Evolutionary conservation across 2,113 vertebrate species (phyloP), one percentile per base, ranked within the genome.

Genomic region (Chauna torquata): DNA sequence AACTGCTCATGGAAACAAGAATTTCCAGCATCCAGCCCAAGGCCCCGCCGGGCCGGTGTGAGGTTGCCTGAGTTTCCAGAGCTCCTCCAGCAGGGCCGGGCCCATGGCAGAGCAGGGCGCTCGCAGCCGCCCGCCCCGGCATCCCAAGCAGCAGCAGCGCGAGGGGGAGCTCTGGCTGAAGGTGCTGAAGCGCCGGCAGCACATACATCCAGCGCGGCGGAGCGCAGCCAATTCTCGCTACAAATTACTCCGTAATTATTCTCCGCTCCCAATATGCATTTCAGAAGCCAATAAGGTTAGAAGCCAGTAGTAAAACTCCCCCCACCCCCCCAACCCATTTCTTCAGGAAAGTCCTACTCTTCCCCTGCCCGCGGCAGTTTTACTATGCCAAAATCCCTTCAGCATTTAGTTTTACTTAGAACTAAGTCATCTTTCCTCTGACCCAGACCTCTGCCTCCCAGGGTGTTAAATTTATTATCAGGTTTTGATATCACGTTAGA

Each of bases 21-120:
- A 82, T 95, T 97, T 95, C 94, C 97, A 96, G 83, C 70, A 45
- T 47, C 8, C 57, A 79, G 52, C 82, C 78, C 96, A 91, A 87
- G 49, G 49, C 54, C 54, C 42, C 0, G 0, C 1, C 8, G 71
- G 92, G 70, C 62, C 76, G 1, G 1, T 2, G n/a, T 0, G 1
- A 83, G 62, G 25, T 8, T 45, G 85, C n/a, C 54, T 0, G 2
- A 70, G 32, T 57, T 69, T 89, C 69, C 84, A 84, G 70, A 61
- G 78, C 58, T 80, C 15, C 64, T 80, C 32, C 8, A 61, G 58
- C 68, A 66, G 85, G 62, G 58, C 32, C 36, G 42, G 45, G 70
- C 40, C 58, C 79, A 28, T 59, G 34, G 55, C n/a, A 72, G 57
- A 40, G 77, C 47, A 25, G 0, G n/a, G 66, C 75, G 16, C 11